Evolutionary conservation across 1,140 invertebrate genomes (phyloP).

Genomic region (Cydia amplana): DNA sequence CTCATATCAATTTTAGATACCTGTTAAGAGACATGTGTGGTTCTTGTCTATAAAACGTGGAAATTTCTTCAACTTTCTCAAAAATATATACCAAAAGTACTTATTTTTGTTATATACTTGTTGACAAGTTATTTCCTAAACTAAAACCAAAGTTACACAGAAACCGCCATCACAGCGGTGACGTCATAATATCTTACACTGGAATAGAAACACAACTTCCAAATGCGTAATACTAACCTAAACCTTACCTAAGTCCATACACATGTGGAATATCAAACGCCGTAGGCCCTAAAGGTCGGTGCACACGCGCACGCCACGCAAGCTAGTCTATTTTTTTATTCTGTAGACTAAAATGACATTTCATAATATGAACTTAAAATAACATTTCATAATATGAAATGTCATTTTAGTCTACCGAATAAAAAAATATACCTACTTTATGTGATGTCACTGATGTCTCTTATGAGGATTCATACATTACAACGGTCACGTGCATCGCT

Average conservation of each 20-base stretch:
- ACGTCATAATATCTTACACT: conserved; percentile 14
- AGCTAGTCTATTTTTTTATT: no score
- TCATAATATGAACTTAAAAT: no score
- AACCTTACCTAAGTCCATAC: conserved; percentile 9
- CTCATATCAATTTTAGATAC: not conserved
- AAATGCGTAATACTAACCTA: conserved; percentile 12
- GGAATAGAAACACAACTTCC: not conserved
- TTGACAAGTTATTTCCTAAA: not conserved
- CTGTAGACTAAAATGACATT: no score
- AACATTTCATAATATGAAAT: no score
- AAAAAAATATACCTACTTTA: no score
- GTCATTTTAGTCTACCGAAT: no score
- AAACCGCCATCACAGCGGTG: not conserved
- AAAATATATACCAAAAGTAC: not conserved
- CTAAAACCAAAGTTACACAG: not conserved
- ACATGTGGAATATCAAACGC: not conserved
- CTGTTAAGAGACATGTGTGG: no score
- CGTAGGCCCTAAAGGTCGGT: not conserved
- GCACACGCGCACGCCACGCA: no score
- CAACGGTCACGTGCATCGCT: no score
- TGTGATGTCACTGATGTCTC: no score
- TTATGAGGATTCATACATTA: no score
- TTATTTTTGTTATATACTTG: not conserved
- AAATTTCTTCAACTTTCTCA: not conserved
- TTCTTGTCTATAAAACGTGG: not conserved